Conservation (phyloP, 2,888 invertebrate species). For the Noctua janthe region DNA sequence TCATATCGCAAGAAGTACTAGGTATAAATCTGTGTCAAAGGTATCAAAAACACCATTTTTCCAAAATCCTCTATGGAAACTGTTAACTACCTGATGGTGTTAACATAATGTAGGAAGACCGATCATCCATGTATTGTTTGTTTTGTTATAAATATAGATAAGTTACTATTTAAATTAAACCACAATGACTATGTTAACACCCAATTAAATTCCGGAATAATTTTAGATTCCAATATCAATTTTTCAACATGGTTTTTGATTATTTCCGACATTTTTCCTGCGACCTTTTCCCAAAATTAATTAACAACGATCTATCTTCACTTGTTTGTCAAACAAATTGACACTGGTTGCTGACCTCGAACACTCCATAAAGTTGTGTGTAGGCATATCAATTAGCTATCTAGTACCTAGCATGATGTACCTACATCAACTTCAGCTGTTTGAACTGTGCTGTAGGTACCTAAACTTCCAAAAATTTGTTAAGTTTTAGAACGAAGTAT, state of each 20-base stretch:
- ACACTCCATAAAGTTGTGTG: conserved; percentile 64
- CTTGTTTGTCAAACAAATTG: conserved; percentile 65
- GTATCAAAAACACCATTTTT: background rate
- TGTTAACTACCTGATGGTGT: background rate
- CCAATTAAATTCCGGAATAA: background rate
- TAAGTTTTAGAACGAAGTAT: background rate
- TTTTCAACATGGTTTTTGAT: background rate
- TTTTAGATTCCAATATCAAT: background rate
- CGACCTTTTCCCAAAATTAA: conserved; percentile 24
- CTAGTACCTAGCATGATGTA: conserved; percentile 22
- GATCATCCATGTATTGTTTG: background rate
- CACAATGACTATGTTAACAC: background rate
- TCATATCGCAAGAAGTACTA: background rate
- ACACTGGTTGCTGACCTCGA: conserved; percentile 54
- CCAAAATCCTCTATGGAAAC: background rate
- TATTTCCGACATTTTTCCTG: conserved; percentile 1
- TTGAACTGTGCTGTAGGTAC: background rate
- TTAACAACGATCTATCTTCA: conserved; percentile 63
- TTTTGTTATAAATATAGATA: background rate
- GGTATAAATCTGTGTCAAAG: background rate
- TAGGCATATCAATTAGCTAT: conserved; percentile 48
- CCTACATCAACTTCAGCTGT: conserved; percentile 3
- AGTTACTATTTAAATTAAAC: conserved; percentile 4
- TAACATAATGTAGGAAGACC: background rate
- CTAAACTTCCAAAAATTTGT: background rate